Conservation (phyloP, 2,888 invertebrate genomes). For the Sphaerophoria rueppellii region DNA sequence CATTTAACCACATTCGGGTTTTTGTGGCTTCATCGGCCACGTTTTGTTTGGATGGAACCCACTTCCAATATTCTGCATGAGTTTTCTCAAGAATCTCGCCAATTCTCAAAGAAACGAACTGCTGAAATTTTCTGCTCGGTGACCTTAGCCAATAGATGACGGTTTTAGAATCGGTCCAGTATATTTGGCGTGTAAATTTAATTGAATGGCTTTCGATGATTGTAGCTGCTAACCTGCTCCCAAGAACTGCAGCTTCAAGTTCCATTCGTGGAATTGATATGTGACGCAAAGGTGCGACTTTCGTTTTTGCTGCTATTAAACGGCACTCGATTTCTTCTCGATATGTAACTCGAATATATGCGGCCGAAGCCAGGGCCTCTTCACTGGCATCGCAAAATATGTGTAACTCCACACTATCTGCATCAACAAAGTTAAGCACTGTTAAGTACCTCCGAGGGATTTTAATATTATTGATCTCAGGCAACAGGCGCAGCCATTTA, state of each 20-base stretch:
- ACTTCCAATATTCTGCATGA: constrained; percentile 60
- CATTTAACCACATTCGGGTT: constrained; percentile 48
- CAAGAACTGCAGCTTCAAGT: constrained; percentile 55
- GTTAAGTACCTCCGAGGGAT: constrained; percentile 28
- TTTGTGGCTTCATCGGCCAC: constrained; percentile 8
- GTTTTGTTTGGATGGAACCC: not conserved
- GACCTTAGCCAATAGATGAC: constrained; percentile 73
- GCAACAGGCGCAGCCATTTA: constrained; percentile 19
- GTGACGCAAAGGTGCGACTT: constrained; percentile 41
- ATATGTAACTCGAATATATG: constrained; percentile 56
- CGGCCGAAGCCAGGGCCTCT: constrained; percentile 65
- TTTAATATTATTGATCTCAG: constrained; percentile 8
- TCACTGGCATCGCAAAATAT: constrained; percentile 65
- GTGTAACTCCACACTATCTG: constrained; percentile 15
- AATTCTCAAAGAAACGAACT: constrained; percentile 72
- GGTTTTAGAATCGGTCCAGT: constrained; percentile 74
- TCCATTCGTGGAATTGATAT: constrained; percentile 51
- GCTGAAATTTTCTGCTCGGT: constrained; percentile 67
- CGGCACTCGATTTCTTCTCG: constrained; percentile 5
- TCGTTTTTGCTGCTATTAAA: constrained; percentile 19
- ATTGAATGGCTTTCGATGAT: constrained; percentile 38
- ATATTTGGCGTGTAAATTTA: constrained; percentile 38
- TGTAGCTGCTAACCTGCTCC: constrained; percentile 37
- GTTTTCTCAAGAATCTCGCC: constrained; percentile 67
- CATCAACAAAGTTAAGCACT: not conserved